phyloP scores from a whole-genome alignment of 2,797 vertebrate genomes.

The Syngnathus rostellatus region DNA sequence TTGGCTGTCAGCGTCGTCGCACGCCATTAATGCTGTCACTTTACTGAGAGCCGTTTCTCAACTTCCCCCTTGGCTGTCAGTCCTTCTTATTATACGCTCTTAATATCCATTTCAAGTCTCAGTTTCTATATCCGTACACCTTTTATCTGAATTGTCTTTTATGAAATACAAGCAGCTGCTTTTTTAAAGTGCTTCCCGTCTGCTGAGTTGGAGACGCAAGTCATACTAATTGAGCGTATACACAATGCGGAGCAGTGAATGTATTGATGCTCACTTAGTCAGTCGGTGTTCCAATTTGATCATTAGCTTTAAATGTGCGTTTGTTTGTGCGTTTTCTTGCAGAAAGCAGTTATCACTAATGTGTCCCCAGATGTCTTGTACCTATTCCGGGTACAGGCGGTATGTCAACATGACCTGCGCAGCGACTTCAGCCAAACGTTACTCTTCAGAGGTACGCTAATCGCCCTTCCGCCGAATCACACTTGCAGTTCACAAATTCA shows the following conservation, averaged over 20 bases:
- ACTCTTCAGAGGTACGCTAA: conserved; percentile 83
- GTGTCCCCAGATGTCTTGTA: conserved; percentile 93
- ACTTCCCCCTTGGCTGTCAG: conserved; percentile 40
- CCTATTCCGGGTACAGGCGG: conserved; percentile 96
- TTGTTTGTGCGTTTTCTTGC: conserved; percentile 33
- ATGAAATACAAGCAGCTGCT: conserved; percentile 2
- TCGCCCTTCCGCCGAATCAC: too few relatives aligned
- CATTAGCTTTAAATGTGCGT: neutral
- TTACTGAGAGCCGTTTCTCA: conserved; percentile 39
- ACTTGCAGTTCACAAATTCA: neutral
- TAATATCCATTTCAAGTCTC: conserved; percentile 91
- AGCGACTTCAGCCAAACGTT: conserved; percentile 99
- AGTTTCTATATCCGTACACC: conserved; percentile 75
- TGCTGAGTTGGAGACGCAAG: neutral
- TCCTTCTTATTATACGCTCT: conserved; percentile 67
- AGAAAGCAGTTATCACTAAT: conserved; percentile 93
- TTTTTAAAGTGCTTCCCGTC: neutral
- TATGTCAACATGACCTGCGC: conserved; percentile 91
- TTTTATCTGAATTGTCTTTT: conserved; percentile 72
- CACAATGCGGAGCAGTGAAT: neutral
- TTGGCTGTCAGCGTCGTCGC: conserved; percentile 5
- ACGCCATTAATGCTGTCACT: conserved; percentile 24
- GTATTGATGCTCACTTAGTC: neutral
- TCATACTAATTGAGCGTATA: neutral
- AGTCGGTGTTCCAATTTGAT: neutral